Conservation (phyloP, 2,888 invertebrate genomes). For the Chironomus tentans region DNA sequence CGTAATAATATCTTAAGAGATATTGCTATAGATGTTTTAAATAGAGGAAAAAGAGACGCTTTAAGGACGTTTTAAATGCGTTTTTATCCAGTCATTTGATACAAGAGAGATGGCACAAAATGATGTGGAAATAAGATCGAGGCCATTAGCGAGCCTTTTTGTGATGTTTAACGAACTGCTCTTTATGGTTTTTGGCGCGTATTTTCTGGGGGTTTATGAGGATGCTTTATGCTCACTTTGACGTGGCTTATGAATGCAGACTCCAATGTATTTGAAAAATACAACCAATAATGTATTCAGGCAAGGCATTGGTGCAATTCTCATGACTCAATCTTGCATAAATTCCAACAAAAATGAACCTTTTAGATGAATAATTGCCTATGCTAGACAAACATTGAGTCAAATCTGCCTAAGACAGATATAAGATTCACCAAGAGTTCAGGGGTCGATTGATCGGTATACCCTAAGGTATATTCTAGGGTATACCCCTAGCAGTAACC, state of each 20-base stretch:
- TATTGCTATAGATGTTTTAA: background rate
- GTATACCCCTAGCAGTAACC: no score
- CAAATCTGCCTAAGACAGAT: no score
- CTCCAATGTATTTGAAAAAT: no score
- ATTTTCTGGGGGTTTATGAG: background rate
- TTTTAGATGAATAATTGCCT: no score
- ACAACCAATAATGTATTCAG: no score
- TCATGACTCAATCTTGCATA: no score
- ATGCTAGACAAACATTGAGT: no score
- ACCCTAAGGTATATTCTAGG: no score
- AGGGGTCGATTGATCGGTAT: no score
- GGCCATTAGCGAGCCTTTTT: background rate
- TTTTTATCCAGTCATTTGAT: conserved; percentile 1
- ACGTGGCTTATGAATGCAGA: background rate
- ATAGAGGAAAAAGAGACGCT: background rate
- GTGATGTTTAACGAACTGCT: background rate
- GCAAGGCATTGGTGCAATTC: no score
- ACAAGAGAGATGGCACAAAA: background rate
- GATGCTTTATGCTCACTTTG: background rate
- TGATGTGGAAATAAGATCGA: background rate
- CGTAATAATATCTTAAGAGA: background rate
- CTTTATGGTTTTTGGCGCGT: background rate
- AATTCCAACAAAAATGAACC: no score
- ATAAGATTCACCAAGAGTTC: no score
- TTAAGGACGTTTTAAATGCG: background rate